Evolutionary conservation across 2,797 vertebrate genomes (phyloP).

Genomic region (Chaenodraco wilsoni): DNA sequence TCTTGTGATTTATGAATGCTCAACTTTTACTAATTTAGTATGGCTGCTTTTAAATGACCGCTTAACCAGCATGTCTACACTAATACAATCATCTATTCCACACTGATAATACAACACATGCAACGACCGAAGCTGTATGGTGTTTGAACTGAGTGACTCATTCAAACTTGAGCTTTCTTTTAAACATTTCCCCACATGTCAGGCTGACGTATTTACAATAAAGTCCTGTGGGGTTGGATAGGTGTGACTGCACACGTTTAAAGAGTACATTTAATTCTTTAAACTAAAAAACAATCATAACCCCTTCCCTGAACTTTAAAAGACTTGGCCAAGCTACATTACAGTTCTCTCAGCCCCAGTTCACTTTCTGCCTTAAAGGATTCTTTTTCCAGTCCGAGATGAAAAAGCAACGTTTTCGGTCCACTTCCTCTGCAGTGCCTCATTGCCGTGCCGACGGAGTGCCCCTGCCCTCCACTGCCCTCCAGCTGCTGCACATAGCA

Average conservation of each 20-base stretch:
- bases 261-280: not conserved
- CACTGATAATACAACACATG: not conserved
- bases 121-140: not conserved
- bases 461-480: not conserved
- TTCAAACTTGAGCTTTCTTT: not conserved
- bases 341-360: not conserved
- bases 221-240: not conserved
- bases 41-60: not conserved
- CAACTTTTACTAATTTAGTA: no score
- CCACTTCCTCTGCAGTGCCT: constrained; percentile 35
- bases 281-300: constrained; percentile 2
- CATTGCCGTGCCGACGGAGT: constrained; percentile 34
- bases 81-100: not conserved
- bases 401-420: constrained; percentile 28
- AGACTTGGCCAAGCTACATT: not conserved
- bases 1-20: no score
- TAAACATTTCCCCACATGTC: not conserved
- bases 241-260: not conserved
- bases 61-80: no score
- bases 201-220: not conserved
- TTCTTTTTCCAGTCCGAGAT: constrained; percentile 1
- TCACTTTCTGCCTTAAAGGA: constrained; percentile 12
- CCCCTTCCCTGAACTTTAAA: constrained; percentile 15
- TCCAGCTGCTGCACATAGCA: constrained; percentile 33
- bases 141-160: not conserved